Conservation (phyloP, 2,888 invertebrate species). For the Dryomyza anilis region DNA sequence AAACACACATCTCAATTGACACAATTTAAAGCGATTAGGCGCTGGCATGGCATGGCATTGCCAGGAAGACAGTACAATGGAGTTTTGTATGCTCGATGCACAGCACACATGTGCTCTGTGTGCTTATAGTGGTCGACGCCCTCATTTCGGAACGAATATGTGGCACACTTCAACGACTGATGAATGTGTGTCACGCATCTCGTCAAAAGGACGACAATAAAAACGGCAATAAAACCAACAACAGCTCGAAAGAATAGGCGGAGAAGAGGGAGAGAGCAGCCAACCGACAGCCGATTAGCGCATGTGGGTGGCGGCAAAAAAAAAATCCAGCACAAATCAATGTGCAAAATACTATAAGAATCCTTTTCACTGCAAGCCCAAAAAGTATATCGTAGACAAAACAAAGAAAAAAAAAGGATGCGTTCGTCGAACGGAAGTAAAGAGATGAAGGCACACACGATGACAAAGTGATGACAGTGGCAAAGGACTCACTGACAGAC, state of each 20-base stretch:
- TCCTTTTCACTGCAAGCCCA: neutral
- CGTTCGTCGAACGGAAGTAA: constrained; percentile 5
- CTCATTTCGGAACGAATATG: neutral
- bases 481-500: neutral
- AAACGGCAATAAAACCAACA: neutral
- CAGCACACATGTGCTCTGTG: neutral
- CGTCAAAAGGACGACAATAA: neutral
- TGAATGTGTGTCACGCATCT: constrained; percentile 18
- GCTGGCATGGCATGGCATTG: neutral
- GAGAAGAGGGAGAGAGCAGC: neutral
- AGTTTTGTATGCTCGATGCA: too few species aligned
- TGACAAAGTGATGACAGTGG: constrained; percentile 9
- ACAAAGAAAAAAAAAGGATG: constrained; percentile 1
- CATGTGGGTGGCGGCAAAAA: constrained; percentile 7
- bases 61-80: neutral
- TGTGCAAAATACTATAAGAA: neutral
- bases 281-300: neutral
- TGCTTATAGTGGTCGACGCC: neutral
- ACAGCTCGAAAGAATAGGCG: neutral
- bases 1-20: constrained; percentile 1
- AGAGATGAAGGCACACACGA: neutral
- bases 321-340: too few species aligned
- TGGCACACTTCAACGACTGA: neutral
- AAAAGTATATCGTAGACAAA: neutral
- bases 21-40: constrained; percentile 10